These are phyloP conservation scores for Linnaemya vulpina DNA, from an alignment of 2,888 invertebrate species.

Conservation along the genomic window DNA sequence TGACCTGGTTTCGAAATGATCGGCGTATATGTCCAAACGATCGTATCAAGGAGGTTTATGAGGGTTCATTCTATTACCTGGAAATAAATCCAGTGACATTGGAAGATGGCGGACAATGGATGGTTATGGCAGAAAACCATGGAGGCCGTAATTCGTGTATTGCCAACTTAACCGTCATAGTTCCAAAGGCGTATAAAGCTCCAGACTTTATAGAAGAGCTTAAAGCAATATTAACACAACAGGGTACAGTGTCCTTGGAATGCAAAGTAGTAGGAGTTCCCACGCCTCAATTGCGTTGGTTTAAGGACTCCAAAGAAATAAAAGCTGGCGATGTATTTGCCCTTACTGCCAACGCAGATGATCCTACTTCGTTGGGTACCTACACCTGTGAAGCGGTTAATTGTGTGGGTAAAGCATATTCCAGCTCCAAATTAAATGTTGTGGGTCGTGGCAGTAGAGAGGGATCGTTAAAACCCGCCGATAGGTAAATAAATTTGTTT, in stretches of 20 bases:
- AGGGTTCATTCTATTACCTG: conserved; percentile 93
- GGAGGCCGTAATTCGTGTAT: conserved; percentile 90
- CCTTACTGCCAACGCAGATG: conserved; percentile 91
- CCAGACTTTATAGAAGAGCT: conserved; percentile 94
- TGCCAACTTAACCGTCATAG: conserved; percentile 90
- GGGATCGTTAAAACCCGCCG: conserved; percentile 87
- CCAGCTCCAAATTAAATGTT: conserved; percentile 92
- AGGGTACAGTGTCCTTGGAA: conserved; percentile 94
- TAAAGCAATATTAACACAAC: conserved; percentile 91
- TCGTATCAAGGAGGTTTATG: conserved; percentile 89
- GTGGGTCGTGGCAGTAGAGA: conserved; percentile 89
- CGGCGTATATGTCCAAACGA: conserved; percentile 89
- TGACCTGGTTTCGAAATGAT: conserved; percentile 94
- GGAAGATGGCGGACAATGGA: conserved; percentile 93
- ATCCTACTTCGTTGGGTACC: conserved; percentile 93
- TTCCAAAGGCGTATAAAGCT: conserved; percentile 93
- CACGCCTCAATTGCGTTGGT: conserved; percentile 90
- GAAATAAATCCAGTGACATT: conserved; percentile 92
- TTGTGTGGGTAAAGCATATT: conserved; percentile 93
- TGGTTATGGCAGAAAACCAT: conserved; percentile 90
- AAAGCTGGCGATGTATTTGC: conserved; percentile 95
- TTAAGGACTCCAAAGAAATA: conserved; percentile 93
- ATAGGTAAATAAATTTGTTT: conserved; percentile 84
- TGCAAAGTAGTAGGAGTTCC: conserved; percentile 97
- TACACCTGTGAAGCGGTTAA: conserved; percentile 95